Base-by-base conservation (phyloP, 1,140 invertebrate genomes). In the Drosophila lacteicornis region DNA sequence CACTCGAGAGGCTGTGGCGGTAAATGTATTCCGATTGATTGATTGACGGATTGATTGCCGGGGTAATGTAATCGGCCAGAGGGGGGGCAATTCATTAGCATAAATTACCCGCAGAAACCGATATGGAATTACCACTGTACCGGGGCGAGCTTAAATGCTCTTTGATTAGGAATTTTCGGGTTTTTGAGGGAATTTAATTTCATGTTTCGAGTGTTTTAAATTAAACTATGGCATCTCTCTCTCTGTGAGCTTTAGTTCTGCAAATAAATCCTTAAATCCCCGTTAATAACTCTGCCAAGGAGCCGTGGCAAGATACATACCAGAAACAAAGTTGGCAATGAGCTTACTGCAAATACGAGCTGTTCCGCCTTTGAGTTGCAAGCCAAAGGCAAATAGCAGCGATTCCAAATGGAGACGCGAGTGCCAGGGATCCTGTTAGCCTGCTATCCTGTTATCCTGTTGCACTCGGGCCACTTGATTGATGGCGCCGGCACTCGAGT, bases 401-500 rank as follows among this genome's bases (percentile, higher is more conserved):
- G 6, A 19, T 36, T 53, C 17, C 6, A 42, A 19, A 50, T 5
- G 9, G 30, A 38, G 30, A 27, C 7, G 15, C 19, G 9, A 36
- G 3, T 13, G 12, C 0, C 7, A 11, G n/a, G 53, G 17, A 46
- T 46, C 40, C 17, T 30, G 49, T 50, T 50, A 27, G 22, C 47
- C 5, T 7, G 19, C 2, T 42, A 38, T 38, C 51, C 33, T 53
- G 30, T 13, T 53, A 73, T 82, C 80, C 80, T 83, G 80, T 83
- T 84, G 82, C 78, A 86, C 65, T 84, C 30, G 57, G 43, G 3
- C 45, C 60, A 36, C 46, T 85, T 84, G 82, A 84, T 84, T 84
- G 82, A 84, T 84, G 82, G 80, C 80, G 57, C 60, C 80, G 63
- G 75, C 81, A 83, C 75, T 75, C 62, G 80, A 79, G 69, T 83